Evolutionary conservation across 2,113 vertebrate genomes (phyloP), one percentile per base, ranked within the genome.

Genomic region (Pongo abelii): DNA sequence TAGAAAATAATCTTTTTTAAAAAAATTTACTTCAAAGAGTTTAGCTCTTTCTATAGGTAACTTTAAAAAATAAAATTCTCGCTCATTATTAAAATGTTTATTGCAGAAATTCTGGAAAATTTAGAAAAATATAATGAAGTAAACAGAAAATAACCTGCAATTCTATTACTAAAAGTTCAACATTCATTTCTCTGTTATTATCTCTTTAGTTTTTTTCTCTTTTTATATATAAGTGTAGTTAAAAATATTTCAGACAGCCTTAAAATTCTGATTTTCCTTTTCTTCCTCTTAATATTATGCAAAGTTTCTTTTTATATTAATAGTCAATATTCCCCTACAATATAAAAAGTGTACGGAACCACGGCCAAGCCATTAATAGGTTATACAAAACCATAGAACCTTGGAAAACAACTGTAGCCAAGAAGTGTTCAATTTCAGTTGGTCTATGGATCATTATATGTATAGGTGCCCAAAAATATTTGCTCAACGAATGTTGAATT

Each of bases 1-100:
- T 86, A 59, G 83, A 97, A 97, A 95, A 64, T 77, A 88, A 93
- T 18, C 4, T 78, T 98, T 91, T 86, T 89, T 55, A 85, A 69
- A 69, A 64, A 35, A 69, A 84, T 86, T 8, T 84, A 30, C 46
- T 46, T 93, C 67, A 81, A 93, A 64, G 43, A 77, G 48, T 89
- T 94, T 84, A 87, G 16, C 18, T 93, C 30, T 96, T 94, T 74
- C 43, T 86, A 22, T 89, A 69, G 20, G 48, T 74, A 95, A 77
- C 35, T 50, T 89, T 18, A 74, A 69, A 20, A 93, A 92, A 35
- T 14, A 85, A 50, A 93, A 94, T 81, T 50, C 25, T 80, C 93
- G 17, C 14, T 93, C n/a, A 75, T 94, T 91, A 46, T 3, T 30
- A 79, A 95, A 75, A 57, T 61, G 22, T 55, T 84, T 84, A 64